phyloP scores from a whole-genome alignment of 2,113 vertebrate species.

The Ophiodon elongatus region DNA sequence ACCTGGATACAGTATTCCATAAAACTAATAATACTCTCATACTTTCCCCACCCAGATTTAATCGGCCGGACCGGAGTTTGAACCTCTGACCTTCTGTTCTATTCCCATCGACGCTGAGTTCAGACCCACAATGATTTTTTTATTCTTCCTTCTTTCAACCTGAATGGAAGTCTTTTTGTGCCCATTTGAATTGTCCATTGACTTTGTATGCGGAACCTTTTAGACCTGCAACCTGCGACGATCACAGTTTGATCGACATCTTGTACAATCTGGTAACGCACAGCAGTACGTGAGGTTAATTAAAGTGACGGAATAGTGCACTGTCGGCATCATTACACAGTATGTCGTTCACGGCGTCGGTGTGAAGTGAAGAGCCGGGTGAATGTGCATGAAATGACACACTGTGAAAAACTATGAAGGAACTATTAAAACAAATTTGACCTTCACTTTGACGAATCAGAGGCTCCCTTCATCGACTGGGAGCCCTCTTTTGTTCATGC shows the following conservation, averaged over 20 bases:
- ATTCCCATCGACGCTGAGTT: background rate
- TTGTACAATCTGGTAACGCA: background rate
- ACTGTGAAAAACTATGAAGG: constrained; percentile 14
- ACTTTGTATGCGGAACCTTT: background rate
- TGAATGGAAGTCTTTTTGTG: background rate
- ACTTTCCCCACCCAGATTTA: background rate
- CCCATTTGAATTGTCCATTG: no score
- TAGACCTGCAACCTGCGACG: background rate
- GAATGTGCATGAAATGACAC: background rate
- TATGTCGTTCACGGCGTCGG: background rate
- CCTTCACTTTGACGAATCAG: constrained; percentile 18
- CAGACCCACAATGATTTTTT: background rate
- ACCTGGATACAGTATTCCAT: background rate
- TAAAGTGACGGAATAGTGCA: background rate
- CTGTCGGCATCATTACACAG: constrained; percentile 47
- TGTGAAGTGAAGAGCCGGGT: background rate
- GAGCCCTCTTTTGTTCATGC: constrained; percentile 8
- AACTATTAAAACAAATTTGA: background rate
- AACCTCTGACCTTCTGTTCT: background rate
- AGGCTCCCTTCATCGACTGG: background rate
- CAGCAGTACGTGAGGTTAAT: constrained; percentile 1
- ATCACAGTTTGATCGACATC: constrained; percentile 9
- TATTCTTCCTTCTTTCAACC: background rate
- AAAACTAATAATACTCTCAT: background rate
- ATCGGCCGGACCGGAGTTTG: background rate